These are phyloP conservation scores for Synergus gifuensis DNA, from an alignment of 2,888 invertebrate genomes.

Conservation along the genomic window DNA sequence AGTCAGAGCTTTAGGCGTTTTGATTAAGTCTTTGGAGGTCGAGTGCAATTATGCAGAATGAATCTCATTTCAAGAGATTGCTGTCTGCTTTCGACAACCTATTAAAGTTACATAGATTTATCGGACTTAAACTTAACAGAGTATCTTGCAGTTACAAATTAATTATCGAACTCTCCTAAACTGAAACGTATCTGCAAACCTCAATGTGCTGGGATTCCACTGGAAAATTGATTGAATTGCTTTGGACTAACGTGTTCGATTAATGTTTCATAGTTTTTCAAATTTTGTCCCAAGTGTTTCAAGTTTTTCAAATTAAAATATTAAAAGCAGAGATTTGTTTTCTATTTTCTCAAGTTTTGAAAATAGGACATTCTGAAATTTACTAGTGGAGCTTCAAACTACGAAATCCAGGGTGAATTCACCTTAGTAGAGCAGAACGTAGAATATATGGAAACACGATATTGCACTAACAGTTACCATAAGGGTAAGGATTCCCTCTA, in stretches of 20 bases:
- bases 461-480: conserved; percentile 39
- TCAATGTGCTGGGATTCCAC: not conserved
- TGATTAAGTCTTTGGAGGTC: conserved; percentile 29
- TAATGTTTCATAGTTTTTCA: not conserved
- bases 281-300: not conserved
- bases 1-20: conserved; percentile 21
- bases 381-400: not conserved
- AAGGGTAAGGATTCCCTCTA: conserved; percentile 13
- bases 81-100: conserved; percentile 39
- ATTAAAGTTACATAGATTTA: conserved; percentile 40
- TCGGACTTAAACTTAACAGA: conserved; percentile 22
- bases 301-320: not conserved
- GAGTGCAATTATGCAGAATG: conserved; percentile 33
- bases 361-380: not conserved
- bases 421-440: not conserved
- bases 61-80: conserved; percentile 29
- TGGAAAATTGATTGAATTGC: conserved; percentile 19
- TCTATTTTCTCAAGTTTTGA: not conserved
- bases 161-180: conserved; percentile 22
- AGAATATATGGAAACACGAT: conserved; percentile 25
- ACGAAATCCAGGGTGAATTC: not conserved
- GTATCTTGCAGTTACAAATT: conserved; percentile 35
- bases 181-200: not conserved
- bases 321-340: not conserved
- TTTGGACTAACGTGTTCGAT: not conserved